Percentiles rank a stretch among this genome's conserved stretches.
Evolutionary conservation across 2,113 vertebrate genomes (phyloP).

Genomic region (Eptesicus fuscus): DNA sequence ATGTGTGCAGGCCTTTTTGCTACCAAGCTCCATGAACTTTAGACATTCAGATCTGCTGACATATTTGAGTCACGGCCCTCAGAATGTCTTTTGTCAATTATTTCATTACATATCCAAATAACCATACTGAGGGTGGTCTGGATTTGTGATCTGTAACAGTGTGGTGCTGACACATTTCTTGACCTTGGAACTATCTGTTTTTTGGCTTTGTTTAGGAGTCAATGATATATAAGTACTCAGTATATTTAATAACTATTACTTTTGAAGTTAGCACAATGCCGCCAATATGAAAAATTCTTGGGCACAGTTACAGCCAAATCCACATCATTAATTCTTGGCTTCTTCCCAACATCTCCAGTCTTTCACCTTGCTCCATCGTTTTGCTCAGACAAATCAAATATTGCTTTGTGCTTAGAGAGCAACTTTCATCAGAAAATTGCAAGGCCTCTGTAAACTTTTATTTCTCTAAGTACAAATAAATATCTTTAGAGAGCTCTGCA

Average conservation of each 20-base stretch:
- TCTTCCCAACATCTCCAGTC: constrained; percentile 62
- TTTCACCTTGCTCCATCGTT: constrained; percentile 65
- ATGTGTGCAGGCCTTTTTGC: constrained; percentile 70
- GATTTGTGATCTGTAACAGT: constrained; percentile 70
- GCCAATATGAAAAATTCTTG: constrained; percentile 68
- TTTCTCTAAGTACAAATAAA: constrained; percentile 48
- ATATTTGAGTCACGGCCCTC: constrained; percentile 75
- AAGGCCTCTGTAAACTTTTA: constrained; percentile 54
- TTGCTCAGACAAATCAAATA: constrained; percentile 66
- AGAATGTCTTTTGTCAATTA: constrained; percentile 77
- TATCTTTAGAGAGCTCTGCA: constrained; percentile 34
- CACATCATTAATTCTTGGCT: constrained; percentile 73
- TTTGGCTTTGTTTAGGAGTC: constrained; percentile 62
- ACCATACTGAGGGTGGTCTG: constrained; percentile 83
- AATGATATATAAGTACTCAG: constrained; percentile 69
- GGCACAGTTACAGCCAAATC: constrained; percentile 62
- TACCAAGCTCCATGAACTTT: constrained; percentile 66
- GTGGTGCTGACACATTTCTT: constrained; percentile 69
- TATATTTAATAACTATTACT: constrained; percentile 72
- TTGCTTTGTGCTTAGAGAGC: constrained; percentile 62
- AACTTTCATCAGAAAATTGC: constrained; percentile 58
- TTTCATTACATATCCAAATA: constrained; percentile 82
- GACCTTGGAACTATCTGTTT: constrained; percentile 64
- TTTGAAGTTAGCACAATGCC: constrained; percentile 70
- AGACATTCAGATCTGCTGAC: constrained; percentile 75